Conservation (phyloP, 2,113 vertebrate genomes). For the Struthio camelus region DNA sequence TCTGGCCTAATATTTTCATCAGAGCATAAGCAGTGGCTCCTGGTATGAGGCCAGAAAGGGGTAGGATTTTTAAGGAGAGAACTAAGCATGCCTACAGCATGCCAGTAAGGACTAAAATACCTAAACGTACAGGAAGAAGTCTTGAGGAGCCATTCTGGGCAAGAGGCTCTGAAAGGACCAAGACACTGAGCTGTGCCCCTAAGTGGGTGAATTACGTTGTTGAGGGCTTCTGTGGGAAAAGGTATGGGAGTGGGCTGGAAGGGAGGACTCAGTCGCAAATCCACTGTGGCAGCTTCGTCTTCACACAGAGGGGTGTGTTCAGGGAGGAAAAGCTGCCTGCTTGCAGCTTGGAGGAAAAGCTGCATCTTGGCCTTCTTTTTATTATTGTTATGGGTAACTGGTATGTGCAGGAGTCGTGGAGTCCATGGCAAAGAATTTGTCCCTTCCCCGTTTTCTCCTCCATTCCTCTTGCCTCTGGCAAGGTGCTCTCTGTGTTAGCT, state of each 20-base stretch:
- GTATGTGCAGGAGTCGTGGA: accelerated
- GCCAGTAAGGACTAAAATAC: neutral
- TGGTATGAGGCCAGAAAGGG: neutral
- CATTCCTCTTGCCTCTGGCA: neutral
- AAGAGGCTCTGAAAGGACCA: neutral
- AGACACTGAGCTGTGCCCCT: neutral
- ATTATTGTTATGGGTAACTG: neutral
- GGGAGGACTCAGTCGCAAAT: neutral
- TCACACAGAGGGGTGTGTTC: accelerated
- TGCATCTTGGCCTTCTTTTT: neutral
- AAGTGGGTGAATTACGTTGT: neutral
- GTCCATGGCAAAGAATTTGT: neutral
- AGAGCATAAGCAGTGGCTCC: neutral
- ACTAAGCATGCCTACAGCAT: neutral
- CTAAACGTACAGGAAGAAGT: neutral
- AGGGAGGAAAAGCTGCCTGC: neutral
- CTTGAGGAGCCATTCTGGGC: neutral
- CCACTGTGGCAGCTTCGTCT: neutral
- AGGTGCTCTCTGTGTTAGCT: neutral
- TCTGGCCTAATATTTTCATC: neutral
- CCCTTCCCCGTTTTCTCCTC: neutral
- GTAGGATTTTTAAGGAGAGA: neutral
- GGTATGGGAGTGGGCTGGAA: neutral
- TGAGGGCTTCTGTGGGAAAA: neutral
- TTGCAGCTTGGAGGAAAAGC: neutral